These are phyloP conservation scores for Semotilus atromaculatus DNA, from an alignment of 2,797 vertebrate species.

Conservation along the genomic window DNA sequence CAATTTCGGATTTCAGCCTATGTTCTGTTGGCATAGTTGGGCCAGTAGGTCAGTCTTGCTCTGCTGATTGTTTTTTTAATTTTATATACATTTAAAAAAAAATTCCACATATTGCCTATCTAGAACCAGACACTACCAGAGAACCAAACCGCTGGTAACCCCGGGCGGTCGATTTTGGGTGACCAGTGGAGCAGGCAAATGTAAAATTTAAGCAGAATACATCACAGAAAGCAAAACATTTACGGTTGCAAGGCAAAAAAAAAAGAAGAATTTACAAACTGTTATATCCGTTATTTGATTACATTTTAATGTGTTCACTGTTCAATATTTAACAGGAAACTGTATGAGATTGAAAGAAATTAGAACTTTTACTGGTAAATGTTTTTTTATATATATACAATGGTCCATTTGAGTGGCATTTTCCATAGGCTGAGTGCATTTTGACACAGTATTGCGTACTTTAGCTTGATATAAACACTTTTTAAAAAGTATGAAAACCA, in stretches of 20 bases:
- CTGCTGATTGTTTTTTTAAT: background rate
- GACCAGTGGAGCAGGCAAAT: too few relatives aligned
- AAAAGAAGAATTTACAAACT: background rate
- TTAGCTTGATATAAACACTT: background rate
- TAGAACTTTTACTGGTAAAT: background rate
- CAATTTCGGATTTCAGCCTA: too few relatives aligned
- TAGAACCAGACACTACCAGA: too few relatives aligned
- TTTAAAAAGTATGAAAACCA: background rate
- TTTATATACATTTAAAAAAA: too few relatives aligned
- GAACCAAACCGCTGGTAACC: too few relatives aligned
- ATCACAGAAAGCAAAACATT: background rate
- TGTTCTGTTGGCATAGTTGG: background rate
- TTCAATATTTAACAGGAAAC: background rate
- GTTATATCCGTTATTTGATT: background rate
- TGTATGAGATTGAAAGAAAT: background rate
- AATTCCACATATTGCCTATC: too few relatives aligned
- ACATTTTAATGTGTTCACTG: background rate
- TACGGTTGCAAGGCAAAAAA: background rate
- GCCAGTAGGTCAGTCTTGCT: background rate
- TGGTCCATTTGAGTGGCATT: background rate
- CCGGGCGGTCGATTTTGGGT: too few relatives aligned
- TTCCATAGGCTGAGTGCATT: background rate
- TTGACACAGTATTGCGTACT: background rate
- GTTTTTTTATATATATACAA: too few relatives aligned
- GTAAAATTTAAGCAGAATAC: too few relatives aligned